phyloP scores from a whole-genome alignment of 2,797 vertebrate species.

The Danio choprae region DNA sequence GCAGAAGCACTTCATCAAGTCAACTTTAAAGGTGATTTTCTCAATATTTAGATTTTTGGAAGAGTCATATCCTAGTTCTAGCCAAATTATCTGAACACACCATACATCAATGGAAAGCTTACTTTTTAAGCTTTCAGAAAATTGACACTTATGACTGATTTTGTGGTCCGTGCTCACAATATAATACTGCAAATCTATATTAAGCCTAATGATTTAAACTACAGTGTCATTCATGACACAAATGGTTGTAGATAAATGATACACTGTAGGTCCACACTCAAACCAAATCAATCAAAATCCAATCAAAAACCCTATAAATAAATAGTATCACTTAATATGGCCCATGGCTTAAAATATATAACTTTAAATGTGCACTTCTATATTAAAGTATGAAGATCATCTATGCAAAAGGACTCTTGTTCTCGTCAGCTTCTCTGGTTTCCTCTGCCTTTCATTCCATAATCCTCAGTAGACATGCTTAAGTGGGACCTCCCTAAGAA shows the following conservation, averaged over 20 bases:
- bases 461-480: conserved; percentile 33
- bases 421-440: conserved; percentile 36
- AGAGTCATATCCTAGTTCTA: too few species aligned
- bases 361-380: conserved; percentile 12
- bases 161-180: not conserved
- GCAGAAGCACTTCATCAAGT: too few species aligned
- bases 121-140: too few species aligned
- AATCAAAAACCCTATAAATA: too few species aligned
- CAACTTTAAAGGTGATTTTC: too few species aligned
- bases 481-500: conserved; percentile 24
- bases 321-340: conserved; percentile 1
- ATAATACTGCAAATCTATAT: not conserved
- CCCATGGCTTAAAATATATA: not conserved
- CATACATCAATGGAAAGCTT: too few species aligned
- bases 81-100: too few species aligned
- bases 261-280: not conserved
- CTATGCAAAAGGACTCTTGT: conserved; percentile 22
- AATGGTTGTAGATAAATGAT: not conserved
- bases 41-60: too few species aligned
- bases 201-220: not conserved
- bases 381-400: conserved; percentile 18
- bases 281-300: not conserved
- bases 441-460: conserved; percentile 35
- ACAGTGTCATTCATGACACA: not conserved
- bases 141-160: too few species aligned